Percentiles rank a stretch among this genome's conserved stretches.
phyloP scores from a whole-genome alignment of 2,888 invertebrate genomes.

The Idaea aversata region DNA sequence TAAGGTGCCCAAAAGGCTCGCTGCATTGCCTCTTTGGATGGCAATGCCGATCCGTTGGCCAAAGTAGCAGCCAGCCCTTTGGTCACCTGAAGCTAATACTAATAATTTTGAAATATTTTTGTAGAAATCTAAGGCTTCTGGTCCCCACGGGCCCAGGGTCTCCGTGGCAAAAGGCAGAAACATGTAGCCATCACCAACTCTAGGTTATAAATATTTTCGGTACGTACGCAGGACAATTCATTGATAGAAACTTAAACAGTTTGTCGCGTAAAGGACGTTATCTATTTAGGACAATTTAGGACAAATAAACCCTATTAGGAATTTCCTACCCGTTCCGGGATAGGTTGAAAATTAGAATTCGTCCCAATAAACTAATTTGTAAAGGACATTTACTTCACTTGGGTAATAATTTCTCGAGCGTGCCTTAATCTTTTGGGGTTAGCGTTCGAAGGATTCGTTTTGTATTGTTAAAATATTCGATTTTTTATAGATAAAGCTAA shows the following conservation, averaged over 20 bases:
- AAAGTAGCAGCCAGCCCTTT: too few species aligned
- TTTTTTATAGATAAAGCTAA: too few species aligned
- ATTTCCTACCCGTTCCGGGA: not conserved
- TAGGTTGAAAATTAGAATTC: not conserved
- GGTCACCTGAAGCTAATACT: too few species aligned
- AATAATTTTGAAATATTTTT: too few species aligned
- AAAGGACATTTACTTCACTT: not conserved
- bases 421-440: not conserved
- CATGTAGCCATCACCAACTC: too few species aligned
- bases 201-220: not conserved
- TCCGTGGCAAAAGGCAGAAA: too few species aligned
- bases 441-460: not conserved
- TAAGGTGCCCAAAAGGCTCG: too few species aligned
- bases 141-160: too few species aligned
- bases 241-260: not conserved
- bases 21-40: too few species aligned
- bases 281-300: not conserved
- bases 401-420: not conserved
- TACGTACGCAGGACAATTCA: not conserved
- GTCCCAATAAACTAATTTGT: not conserved
- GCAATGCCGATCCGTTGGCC: too few species aligned
- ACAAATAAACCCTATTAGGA: not conserved
- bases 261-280: not conserved
- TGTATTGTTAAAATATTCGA: not conserved
- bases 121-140: too few species aligned